Evolutionary conservation across 1,140 invertebrate genomes (phyloP).

Genomic region (Tachypleus tridentatus): DNA sequence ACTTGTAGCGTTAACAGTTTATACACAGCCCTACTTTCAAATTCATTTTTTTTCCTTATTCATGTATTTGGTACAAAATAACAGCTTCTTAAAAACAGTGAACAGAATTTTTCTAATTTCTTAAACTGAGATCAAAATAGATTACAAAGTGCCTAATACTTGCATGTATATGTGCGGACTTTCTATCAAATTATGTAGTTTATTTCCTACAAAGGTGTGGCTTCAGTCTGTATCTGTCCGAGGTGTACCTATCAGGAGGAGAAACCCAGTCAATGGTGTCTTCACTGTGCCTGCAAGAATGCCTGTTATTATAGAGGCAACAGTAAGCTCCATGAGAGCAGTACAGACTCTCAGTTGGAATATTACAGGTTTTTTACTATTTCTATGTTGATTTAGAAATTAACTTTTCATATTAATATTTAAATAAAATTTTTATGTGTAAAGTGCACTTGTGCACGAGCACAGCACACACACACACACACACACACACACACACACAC

Average conservation of each 20-base stretch:
- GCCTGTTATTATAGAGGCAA: constrained; percentile 12
- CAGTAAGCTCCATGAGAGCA: not conserved
- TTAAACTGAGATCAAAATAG: not conserved
- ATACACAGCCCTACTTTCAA: too few species aligned
- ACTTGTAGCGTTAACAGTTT: too few species aligned
- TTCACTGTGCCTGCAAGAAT: constrained; percentile 15
- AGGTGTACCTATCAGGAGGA: constrained; percentile 1
- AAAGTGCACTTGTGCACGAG: too few species aligned
- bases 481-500: too few species aligned
- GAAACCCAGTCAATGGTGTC: constrained; percentile 7
- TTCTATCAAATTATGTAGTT: not conserved
- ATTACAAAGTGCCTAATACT: not conserved
- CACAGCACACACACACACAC: too few species aligned
- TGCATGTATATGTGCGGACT: not conserved
- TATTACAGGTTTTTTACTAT: constrained; percentile 11
- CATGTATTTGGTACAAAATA: too few species aligned
- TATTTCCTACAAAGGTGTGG: constrained; percentile 6
- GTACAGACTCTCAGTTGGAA: constrained; percentile 13
- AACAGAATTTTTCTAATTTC: not conserved
- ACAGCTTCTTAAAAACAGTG: too few species aligned
- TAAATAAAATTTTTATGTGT: too few species aligned
- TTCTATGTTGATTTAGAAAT: constrained; percentile 4
- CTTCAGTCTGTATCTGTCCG: constrained; percentile 10
- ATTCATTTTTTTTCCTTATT: too few species aligned
- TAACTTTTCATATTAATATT: not conserved